Evolutionary conservation across 37 sponge, comb jelly and placozoan genomes (phyloP).

Genomic region (Hormiphora californensis): DNA sequence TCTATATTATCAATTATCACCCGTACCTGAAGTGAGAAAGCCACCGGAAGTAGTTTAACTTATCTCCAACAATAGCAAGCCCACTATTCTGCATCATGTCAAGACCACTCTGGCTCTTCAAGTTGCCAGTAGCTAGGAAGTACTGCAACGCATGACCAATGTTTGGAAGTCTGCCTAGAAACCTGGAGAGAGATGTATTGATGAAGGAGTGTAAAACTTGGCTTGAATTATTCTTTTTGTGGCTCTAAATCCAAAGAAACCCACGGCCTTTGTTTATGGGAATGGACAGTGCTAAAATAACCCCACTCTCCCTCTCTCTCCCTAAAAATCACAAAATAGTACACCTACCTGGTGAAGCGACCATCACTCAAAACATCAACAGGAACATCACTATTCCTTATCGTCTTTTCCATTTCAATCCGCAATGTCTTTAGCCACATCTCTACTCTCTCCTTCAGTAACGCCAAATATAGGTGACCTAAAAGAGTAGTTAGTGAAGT

Average conservation of each 20-base stretch:
- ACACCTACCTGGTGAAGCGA: not conserved
- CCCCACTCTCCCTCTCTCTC: too few relatives aligned
- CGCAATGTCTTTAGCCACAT: conserved; percentile 23
- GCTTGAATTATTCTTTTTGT: too few relatives aligned
- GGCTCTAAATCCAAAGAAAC: too few relatives aligned
- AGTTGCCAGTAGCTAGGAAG: conserved; percentile 82
- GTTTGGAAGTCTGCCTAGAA: conserved; percentile 53
- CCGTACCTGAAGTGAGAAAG: conserved; percentile 82
- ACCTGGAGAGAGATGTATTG: not conserved
- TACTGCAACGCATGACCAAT: conserved; percentile 76
- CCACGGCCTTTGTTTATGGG: too few relatives aligned
- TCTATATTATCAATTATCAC: too few relatives aligned
- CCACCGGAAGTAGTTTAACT: conserved; percentile 89
- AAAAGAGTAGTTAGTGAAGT: too few relatives aligned
- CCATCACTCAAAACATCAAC: conserved; percentile 17
- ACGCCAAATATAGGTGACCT: conserved; percentile 71
- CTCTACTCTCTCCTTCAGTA: conserved; percentile 55
- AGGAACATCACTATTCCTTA: not conserved
- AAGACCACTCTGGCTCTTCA: conserved; percentile 70
- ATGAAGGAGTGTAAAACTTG: not conserved
- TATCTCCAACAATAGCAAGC: conserved; percentile 90
- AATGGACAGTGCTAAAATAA: too few relatives aligned
- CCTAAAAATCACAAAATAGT: not conserved
- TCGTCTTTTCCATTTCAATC: conserved; percentile 21
- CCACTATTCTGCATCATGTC: conserved; percentile 78